Percentiles rank a stretch among this genome's conserved stretches.
Evolutionary conservation across 2,888 invertebrate species (phyloP).

Genomic region (Hanleya hanleyi): DNA sequence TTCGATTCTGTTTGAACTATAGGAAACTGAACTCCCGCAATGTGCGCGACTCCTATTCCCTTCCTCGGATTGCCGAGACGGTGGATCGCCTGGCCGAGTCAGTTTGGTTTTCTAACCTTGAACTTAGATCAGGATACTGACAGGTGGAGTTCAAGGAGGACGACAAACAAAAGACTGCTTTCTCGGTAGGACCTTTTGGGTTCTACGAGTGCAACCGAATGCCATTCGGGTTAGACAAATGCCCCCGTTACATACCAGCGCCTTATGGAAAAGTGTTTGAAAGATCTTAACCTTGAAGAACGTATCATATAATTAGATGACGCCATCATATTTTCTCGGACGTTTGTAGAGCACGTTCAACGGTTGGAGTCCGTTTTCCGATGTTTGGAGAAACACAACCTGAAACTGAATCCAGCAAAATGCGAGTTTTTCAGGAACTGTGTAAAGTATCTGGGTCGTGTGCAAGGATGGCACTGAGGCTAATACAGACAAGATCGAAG

Average conservation of each 20-base stretch:
- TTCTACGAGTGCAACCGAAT: no score
- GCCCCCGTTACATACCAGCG: not conserved
- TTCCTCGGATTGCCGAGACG: no score
- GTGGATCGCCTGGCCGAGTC: not conserved
- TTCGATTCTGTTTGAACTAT: not conserved
- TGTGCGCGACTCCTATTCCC: not conserved
- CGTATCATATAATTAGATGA: not conserved
- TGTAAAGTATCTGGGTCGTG: no score
- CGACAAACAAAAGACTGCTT: not conserved
- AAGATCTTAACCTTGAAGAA: not conserved
- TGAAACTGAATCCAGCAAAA: no score
- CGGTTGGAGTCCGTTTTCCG: no score
- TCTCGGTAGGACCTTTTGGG: not conserved
- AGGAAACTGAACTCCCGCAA: not conserved
- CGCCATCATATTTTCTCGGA: not conserved
- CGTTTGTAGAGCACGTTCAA: not conserved
- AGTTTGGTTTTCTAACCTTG: not conserved
- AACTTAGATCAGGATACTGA: no score
- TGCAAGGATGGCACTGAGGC: no score
- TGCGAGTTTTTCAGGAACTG: no score
- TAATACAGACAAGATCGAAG: no score
- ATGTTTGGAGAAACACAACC: no score
- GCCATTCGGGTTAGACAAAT: no score
- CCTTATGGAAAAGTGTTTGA: not conserved
- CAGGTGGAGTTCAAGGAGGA: not conserved